Percentiles rank a stretch among this genome's conserved stretches.
phyloP scores from a whole-genome alignment of 2,113 vertebrate species.

The Brachyhypopomus occidentalis region DNA sequence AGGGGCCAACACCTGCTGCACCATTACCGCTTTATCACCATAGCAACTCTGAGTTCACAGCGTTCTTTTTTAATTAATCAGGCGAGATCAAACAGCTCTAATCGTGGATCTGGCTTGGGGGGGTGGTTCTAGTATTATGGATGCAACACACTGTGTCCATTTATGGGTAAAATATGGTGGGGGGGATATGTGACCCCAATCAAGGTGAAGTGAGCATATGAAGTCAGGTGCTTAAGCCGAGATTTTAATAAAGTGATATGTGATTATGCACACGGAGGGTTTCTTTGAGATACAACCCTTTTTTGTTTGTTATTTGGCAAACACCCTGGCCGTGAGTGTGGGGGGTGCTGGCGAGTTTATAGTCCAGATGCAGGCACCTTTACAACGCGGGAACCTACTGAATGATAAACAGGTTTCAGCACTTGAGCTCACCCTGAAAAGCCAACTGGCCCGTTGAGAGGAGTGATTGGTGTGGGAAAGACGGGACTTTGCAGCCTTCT shows the following conservation, averaged over 20 bases:
- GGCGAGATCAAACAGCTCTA: conserved; percentile 62
- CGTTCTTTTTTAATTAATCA: conserved; percentile 69
- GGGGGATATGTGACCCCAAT: background rate
- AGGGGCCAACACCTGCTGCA: conserved; percentile 49
- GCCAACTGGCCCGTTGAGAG: conserved; percentile 58
- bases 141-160: conserved; percentile 30
- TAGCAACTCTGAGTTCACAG: conserved; percentile 59
- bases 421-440: conserved; percentile 69
- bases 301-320: conserved; percentile 50
- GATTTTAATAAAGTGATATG: conserved; percentile 58
- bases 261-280: conserved; percentile 50
- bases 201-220: conserved; percentile 32
- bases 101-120: conserved; percentile 49
- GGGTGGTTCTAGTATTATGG: conserved; percentile 11
- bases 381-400: conserved; percentile 59
- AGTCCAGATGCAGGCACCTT: conserved; percentile 67
- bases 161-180: conserved; percentile 23
- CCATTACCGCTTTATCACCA: conserved; percentile 58
- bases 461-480: conserved; percentile 61
- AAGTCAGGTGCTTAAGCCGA: conserved; percentile 50
- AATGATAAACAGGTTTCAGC: conserved; percentile 63
- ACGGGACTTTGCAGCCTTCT: conserved; percentile 43
- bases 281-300: conserved; percentile 37
- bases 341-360: conserved; percentile 58
- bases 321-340: conserved; percentile 5